These are phyloP conservation scores for Drosophila fungiperda DNA, from an alignment of 2,888 invertebrate genomes.

Conservation along the genomic window DNA sequence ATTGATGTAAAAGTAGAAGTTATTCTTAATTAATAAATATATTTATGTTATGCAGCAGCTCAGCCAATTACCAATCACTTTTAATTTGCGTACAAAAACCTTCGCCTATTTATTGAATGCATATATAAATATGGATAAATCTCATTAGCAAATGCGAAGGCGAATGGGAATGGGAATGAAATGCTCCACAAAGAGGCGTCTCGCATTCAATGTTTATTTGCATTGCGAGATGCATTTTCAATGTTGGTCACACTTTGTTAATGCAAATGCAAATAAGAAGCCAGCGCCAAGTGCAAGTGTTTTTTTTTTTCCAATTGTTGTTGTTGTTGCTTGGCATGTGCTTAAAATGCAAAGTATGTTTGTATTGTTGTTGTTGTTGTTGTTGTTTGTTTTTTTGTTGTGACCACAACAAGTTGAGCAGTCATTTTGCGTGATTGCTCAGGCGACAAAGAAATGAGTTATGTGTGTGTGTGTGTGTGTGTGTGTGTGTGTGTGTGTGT, in stretches of 20 bases:
- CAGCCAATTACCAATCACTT: slow-evolving; percentile 4
- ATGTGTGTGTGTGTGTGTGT: slow-evolving; percentile 34
- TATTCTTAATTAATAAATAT: too few relatives aligned
- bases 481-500: slow-evolving; percentile 15
- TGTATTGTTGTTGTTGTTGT: slow-evolving; percentile 23
- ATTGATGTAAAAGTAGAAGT: too few relatives aligned
- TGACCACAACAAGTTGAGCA: slow-evolving; percentile 53
- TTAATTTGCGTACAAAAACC: slow-evolving; percentile 47
- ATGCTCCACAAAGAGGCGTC: slow-evolving; percentile 33
- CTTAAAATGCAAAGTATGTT: slow-evolving; percentile 68
- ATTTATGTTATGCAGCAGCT: neutral
- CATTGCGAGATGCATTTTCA: slow-evolving; percentile 39
- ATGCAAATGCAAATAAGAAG: slow-evolving; percentile 51
- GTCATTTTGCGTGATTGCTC: slow-evolving; percentile 56
- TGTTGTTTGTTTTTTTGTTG: slow-evolving; percentile 18
- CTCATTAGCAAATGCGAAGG: slow-evolving; percentile 41
- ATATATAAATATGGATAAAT: slow-evolving; percentile 31
- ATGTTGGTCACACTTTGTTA: slow-evolving; percentile 46
- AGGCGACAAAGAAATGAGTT: slow-evolving; percentile 57
- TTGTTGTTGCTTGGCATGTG: slow-evolving; percentile 46
- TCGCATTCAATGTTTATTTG: slow-evolving; percentile 1
- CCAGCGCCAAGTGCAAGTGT: slow-evolving; percentile 36
- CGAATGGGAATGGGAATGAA: slow-evolving; percentile 17
- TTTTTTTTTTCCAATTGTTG: slow-evolving; percentile 36
- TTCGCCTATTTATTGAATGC: slow-evolving; percentile 7